phyloP scores from a whole-genome alignment of 1,140 invertebrate species.

The Acromyrmex heyeri region DNA sequence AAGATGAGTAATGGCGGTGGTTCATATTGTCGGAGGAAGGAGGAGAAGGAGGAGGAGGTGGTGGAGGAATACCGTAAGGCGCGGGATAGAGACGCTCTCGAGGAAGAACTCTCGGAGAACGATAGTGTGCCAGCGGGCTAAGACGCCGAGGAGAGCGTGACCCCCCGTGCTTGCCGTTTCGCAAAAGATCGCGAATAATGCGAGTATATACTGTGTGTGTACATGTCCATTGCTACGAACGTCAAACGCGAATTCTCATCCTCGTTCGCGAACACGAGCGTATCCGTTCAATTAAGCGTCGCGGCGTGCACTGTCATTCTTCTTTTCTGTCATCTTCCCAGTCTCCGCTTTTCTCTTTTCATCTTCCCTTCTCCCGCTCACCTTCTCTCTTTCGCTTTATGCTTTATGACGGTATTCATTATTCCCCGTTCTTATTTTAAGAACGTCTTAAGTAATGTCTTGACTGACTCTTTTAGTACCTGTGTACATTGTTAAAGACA shows the following conservation, averaged over 20 bases:
- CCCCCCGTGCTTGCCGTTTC: slow-evolving; percentile 36
- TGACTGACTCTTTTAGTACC: too few species aligned
- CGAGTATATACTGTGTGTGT: slow-evolving; percentile 35
- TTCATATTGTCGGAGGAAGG: slow-evolving; percentile 47
- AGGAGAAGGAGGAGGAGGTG: neutral
- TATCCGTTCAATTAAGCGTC: slow-evolving; percentile 49
- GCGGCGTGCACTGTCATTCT: neutral
- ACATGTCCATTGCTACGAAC: neutral
- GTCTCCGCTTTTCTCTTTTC: neutral
- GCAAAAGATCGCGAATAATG: slow-evolving; percentile 60
- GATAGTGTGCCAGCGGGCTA: slow-evolving; percentile 61
- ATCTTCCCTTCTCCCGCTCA: neutral
- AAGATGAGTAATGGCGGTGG: slow-evolving; percentile 60
- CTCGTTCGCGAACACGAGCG: slow-evolving; percentile 23
- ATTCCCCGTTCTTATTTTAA: too few species aligned
- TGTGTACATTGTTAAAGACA: too few species aligned
- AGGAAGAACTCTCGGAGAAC: slow-evolving; percentile 19
- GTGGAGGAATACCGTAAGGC: slow-evolving; percentile 53
- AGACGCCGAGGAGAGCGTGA: slow-evolving; percentile 50
- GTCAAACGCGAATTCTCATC: slow-evolving; percentile 33
- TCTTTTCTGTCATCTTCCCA: neutral
- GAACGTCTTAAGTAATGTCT: too few species aligned
- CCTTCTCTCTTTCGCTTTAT: neutral
- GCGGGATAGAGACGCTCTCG: slow-evolving; percentile 50
- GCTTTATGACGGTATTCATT: too few species aligned